Evolutionary conservation across 37 sponge, comb jelly and placozoan species (phyloP).

Genomic region (Eunapius fragilis): DNA sequence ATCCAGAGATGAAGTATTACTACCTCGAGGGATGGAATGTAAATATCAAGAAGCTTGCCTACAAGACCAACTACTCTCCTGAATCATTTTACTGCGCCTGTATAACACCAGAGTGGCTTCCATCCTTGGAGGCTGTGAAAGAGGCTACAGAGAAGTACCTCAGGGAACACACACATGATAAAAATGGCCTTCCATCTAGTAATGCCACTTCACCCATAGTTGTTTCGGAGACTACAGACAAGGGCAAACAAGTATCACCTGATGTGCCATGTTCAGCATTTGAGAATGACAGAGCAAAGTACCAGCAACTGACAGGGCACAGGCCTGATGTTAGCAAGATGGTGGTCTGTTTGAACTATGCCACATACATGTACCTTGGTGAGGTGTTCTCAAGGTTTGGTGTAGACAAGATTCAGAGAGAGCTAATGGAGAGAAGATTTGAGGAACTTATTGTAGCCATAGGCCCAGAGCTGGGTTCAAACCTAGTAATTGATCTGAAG

Average conservation of each 20-base stretch:
- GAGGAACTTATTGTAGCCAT: slow-evolving; percentile 56
- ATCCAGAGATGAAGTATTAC: slow-evolving; percentile 79
- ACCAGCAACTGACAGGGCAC: slow-evolving; percentile 11
- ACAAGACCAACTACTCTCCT: slow-evolving; percentile 90
- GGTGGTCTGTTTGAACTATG: slow-evolving; percentile 69
- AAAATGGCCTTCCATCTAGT: neutral
- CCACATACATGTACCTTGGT: slow-evolving; percentile 45
- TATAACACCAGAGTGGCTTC: slow-evolving; percentile 67
- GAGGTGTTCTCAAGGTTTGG: slow-evolving; percentile 33
- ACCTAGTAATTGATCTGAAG: slow-evolving; percentile 66
- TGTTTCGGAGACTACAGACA: neutral
- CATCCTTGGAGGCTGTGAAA: slow-evolving; percentile 49
- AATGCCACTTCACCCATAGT: neutral
- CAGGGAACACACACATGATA: neutral
- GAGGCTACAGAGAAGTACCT: slow-evolving; percentile 25
- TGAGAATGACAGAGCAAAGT: slow-evolving; percentile 23
- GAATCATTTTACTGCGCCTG: slow-evolving; percentile 86
- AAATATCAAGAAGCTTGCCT: slow-evolving; percentile 77
- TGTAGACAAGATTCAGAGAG: slow-evolving; percentile 16
- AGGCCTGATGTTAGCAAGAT: slow-evolving; percentile 37
- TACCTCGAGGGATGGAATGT: slow-evolving; percentile 91
- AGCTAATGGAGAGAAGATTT: slow-evolving; percentile 56
- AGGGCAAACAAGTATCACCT: neutral
- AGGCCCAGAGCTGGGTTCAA: slow-evolving; percentile 47
- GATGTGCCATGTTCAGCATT: slow-evolving; percentile 31